Evolutionary conservation across 2,797 vertebrate genomes (phyloP), one percentile per base, ranked within the genome.

Genomic region (Sitta carolinensis): DNA sequence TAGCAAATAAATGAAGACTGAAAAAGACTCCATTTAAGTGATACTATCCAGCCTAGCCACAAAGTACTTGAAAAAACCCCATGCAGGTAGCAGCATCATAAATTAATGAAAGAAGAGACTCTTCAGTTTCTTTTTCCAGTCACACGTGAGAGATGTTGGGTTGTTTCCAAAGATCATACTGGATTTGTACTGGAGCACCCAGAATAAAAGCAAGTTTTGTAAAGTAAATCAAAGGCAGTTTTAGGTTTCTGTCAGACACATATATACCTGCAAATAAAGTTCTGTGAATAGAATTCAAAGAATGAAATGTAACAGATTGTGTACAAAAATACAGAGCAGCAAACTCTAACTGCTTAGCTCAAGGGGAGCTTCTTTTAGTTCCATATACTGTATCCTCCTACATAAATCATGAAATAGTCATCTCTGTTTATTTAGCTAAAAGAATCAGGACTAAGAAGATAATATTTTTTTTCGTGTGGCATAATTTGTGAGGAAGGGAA

Each of bases 401-500:
- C 10, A 50, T 15, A 77, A 83, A 82, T 38, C 8, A 77, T 0
- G 1, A 67, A 36, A 63, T 15, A 52, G 30, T 74, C 50, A 68
- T 43, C 42, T 76, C 64, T 89, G 38, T 61, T 85, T 57, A 42
- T 64, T 74, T 75, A 74, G 45, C 54, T 81, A 38, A 45, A 83
- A 85, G 63, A 86, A 84, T 13, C 34, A 73, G 32, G 8, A 84
- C 29, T 85, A 75, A 42, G 34, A 76, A 38, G 14, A 73, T 23
- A 88, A 47, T 21, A 15, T 0, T 27, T 68, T 59, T 68, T 79
- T 16, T 36, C 52, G 67, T 13, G 21, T 75, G 50, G 74, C n/a
- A 84, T 42, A 52, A 91, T 72, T 61, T 79, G 34, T 58, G 55
- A 91, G n/a, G 64, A 95, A 83, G 27, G 75, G 55, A 95, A 89